phyloP scores from a whole-genome alignment of 2,888 invertebrate genomes.

The Chloroclystis v-ata region DNA sequence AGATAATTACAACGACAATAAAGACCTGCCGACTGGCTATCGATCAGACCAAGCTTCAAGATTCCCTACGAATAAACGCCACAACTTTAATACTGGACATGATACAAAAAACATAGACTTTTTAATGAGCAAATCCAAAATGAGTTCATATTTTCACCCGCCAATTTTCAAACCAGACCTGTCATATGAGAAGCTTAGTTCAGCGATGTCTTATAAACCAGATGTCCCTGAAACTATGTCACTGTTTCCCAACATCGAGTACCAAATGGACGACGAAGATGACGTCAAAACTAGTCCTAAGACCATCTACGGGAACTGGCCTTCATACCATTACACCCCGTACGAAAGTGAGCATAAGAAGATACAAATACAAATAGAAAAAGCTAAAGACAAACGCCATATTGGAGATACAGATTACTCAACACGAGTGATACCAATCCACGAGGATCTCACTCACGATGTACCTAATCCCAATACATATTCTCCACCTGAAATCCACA shows the following conservation, averaged over 20 bases:
- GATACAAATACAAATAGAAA: constrained; percentile 40
- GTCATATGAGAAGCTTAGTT: constrained; percentile 43
- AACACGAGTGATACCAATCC: constrained; percentile 51
- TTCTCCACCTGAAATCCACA: constrained; percentile 24
- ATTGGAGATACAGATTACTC: constrained; percentile 30
- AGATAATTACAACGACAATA: constrained; percentile 19
- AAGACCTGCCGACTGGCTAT: constrained; percentile 7
- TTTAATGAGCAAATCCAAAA: constrained; percentile 37
- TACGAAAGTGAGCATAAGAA: constrained; percentile 52
- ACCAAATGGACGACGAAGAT: constrained; percentile 48
- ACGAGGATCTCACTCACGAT: constrained; percentile 50
- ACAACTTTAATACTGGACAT: constrained; percentile 19
- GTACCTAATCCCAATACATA: constrained; percentile 28
- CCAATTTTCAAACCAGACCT: constrained; percentile 37
- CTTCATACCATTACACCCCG: constrained; percentile 50
- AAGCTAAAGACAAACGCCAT: constrained; percentile 59
- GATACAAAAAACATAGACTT: constrained; percentile 32
- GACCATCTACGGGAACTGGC: constrained; percentile 49
- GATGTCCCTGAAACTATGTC: constrained; percentile 27
- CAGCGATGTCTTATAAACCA: constrained; percentile 32
- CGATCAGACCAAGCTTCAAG: constrained; percentile 4
- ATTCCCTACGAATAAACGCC: background rate
- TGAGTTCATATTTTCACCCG: constrained; percentile 31
- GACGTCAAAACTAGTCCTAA: constrained; percentile 53
- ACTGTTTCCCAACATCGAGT: constrained; percentile 34